Conservation (phyloP, 2,797 vertebrate species). For the Brachyrhaphis roseni region DNA sequence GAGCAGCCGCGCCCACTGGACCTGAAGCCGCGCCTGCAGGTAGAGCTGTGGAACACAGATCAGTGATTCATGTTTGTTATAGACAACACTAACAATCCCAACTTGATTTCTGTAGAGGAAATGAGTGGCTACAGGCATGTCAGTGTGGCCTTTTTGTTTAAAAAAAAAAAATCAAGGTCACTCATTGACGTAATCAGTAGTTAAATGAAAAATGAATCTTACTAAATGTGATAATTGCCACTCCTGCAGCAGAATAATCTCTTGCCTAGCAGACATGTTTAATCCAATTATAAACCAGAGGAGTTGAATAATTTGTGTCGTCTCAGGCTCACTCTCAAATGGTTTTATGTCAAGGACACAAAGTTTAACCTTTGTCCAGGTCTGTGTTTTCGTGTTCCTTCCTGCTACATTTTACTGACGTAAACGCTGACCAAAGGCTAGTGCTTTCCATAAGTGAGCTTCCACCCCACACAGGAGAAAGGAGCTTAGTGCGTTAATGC, state of each 20-base stretch:
- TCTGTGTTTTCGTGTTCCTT: not conserved
- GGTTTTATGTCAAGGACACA: slow-evolving; percentile 5
- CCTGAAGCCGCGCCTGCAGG: slow-evolving; percentile 91
- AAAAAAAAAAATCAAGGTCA: slow-evolving; percentile 1
- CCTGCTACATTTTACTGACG: not conserved
- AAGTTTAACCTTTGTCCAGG: not conserved
- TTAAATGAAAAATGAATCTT: not conserved
- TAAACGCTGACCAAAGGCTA: not conserved
- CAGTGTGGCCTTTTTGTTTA: not conserved
- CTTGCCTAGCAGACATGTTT: not conserved
- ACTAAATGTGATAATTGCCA: not conserved
- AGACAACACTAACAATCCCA: not conserved
- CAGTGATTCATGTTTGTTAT: not conserved
- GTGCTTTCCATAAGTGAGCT: not conserved
- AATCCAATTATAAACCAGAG: not conserved
- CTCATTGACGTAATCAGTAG: slow-evolving; percentile 4
- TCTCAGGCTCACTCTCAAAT: not conserved
- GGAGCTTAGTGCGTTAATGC: slow-evolving; percentile 12
- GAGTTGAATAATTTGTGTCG: not conserved
- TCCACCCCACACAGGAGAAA: not conserved
- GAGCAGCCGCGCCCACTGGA: slow-evolving; percentile 91
- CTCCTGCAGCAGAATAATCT: not conserved
- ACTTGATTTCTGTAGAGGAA: not conserved
- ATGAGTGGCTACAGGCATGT: not conserved
- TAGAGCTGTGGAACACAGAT: slow-evolving; percentile 84